Conservation (phyloP, 2,888 invertebrate species). For the Cheilosia pagana region DNA sequence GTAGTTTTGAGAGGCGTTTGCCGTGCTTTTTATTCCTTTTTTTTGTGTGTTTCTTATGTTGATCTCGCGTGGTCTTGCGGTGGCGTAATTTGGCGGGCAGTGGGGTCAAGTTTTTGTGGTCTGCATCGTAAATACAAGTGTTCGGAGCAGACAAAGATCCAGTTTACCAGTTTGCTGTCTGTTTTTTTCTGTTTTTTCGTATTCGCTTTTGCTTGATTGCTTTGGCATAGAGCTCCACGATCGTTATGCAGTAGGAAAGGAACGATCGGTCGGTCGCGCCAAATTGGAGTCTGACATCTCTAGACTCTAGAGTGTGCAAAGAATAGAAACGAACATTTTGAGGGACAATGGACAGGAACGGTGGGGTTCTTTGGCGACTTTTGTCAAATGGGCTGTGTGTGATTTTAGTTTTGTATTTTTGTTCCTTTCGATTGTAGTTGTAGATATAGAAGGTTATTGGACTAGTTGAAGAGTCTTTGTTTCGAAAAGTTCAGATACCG, state of each 20-base stretch:
- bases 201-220: slow-evolving; percentile 50
- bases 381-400: slow-evolving; percentile 15
- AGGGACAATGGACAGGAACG: slow-evolving; percentile 10
- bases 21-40: slow-evolving; percentile 7
- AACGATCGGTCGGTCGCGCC: slow-evolving; percentile 4
- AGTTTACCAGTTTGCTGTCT: slow-evolving; percentile 32
- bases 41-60: slow-evolving; percentile 27
- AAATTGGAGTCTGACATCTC: slow-evolving; percentile 22
- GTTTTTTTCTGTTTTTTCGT: slow-evolving; percentile 13
- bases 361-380: not conserved
- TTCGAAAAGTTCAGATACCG: slow-evolving; percentile 27
- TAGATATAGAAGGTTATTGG: slow-evolving; percentile 6
- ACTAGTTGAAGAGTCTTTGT: slow-evolving; percentile 6
- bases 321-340: slow-evolving; percentile 13
- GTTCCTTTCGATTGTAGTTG: no score
- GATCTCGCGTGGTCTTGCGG: slow-evolving; percentile 67
- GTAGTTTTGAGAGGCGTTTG: slow-evolving; percentile 53
- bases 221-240: slow-evolving; percentile 57
- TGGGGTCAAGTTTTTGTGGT: slow-evolving; percentile 68
- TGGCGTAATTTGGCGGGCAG: slow-evolving; percentile 73
- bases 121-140: slow-evolving; percentile 60
- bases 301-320: slow-evolving; percentile 8
- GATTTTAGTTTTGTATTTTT: not conserved
- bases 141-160: slow-evolving; percentile 46
- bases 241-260: slow-evolving; percentile 32